Evolutionary conservation across 2,888 invertebrate genomes (phyloP), one percentile per base, ranked within the genome.

Genomic region (Cantharis rufa): DNA sequence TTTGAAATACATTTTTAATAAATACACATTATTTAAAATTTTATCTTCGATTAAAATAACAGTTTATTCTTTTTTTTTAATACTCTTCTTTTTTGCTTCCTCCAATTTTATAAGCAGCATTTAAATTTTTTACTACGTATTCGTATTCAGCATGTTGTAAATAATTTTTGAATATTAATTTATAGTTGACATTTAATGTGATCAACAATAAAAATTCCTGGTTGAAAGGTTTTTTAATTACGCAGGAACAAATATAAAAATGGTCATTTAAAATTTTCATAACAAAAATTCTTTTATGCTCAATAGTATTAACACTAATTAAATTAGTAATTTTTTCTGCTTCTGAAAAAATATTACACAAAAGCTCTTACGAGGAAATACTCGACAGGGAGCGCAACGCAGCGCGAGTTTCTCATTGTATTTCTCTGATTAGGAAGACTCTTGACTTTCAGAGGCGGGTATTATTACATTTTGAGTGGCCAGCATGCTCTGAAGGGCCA

Each of bases 381-480:
- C 79, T 77, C 79, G 78, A 81, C 81, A 78, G 79, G 77, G 78
- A 78, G 69, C 76, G 80, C 71, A 78, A 77, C 78, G 76, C 80
- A 68, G 76, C 76, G 73, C 79, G 79, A 80, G 79, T 78, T 76
- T 77, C 78, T 72, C 79, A 83, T 84, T 84, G 83, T 84, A 77
- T 82, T 83, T 82, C 75, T 73, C 81, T 83, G 83, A 83, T 83
- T 83, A 83, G 83, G 83, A 83, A 82, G 82, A 82, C 83, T 79
- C 84, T 83, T 80, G 80, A 81, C 80, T 79, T 79, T 77, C 79
- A 80, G 81, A 81, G 82, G 82, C 82, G 81, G 82, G 82, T 81
- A 84, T 85, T 85, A 84, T 85, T 84, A 79, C 80, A 81, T 75
- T 80, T 85, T 84, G 82, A 85, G 85, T 84, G 83, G 82, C 83